Percentiles rank a stretch among this genome's conserved stretches.
Conservation (phyloP, 2,113 vertebrate genomes). For the Amia ocellicauda region DNA sequence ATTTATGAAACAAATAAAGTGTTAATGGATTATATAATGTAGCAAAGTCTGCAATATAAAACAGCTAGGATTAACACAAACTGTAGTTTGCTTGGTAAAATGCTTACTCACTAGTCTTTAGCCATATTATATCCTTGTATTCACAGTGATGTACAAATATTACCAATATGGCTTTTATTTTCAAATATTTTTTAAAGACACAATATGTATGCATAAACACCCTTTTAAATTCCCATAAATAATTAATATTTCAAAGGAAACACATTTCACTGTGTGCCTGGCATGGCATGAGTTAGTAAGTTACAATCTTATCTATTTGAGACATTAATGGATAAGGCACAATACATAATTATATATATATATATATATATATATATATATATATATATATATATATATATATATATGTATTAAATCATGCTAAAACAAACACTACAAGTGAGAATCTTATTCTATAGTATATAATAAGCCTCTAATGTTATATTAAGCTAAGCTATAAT, state of each 20-base stretch:
- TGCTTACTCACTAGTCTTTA: constrained; percentile 18
- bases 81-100: background rate
- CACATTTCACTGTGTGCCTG: constrained; percentile 64
- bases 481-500: constrained; percentile 64
- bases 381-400: too few species aligned
- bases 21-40: constrained; percentile 11
- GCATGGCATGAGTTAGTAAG: constrained; percentile 50
- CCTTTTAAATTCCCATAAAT: constrained; percentile 71
- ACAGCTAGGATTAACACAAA: constrained; percentile 14
- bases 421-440: constrained; percentile 55
- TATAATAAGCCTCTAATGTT: constrained; percentile 61
- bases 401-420: constrained; percentile 79
- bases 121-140: constrained; percentile 55
- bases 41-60: constrained; percentile 11
- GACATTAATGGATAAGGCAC: constrained; percentile 82
- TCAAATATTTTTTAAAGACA: constrained; percentile 62
- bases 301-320: constrained; percentile 63
- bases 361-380: constrained; percentile 43
- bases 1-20: background rate
- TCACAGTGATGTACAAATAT: constrained; percentile 65
- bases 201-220: constrained; percentile 67
- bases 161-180: constrained; percentile 71
- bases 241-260: constrained; percentile 68
- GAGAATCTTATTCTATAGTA: constrained; percentile 53
- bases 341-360: constrained; percentile 38